Conservation (phyloP, 2,888 invertebrate species). For the Hylaea fasciaria region DNA sequence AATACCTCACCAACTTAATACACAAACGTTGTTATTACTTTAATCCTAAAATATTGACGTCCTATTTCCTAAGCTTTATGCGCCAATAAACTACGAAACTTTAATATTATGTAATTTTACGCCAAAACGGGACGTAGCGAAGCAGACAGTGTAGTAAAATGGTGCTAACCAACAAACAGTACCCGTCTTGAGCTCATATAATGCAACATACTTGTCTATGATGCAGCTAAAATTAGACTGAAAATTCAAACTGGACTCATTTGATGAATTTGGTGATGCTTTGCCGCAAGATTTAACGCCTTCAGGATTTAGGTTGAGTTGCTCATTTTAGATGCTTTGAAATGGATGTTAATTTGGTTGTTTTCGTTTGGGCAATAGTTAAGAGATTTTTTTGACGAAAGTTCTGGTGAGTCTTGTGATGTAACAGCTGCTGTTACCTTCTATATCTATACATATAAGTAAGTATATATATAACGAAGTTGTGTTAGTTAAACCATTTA, state of each 20-base stretch:
- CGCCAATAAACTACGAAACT: slow-evolving; percentile 22
- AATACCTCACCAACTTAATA: not conserved
- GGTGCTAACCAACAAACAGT: not conserved
- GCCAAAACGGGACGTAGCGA: slow-evolving; percentile 20
- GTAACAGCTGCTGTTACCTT: not conserved
- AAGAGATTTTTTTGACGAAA: not conserved
- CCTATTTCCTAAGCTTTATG: slow-evolving; percentile 18
- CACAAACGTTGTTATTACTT: slow-evolving; percentile 10
- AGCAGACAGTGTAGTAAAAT: too few species aligned
- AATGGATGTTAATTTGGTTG: slow-evolving; percentile 8
- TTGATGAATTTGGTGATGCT: slow-evolving; percentile 13
- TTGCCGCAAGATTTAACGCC: slow-evolving; percentile 16
- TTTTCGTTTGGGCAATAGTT: not conserved
- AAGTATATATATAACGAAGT: too few species aligned
- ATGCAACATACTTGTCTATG: too few species aligned
- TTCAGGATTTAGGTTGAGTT: slow-evolving; percentile 8
- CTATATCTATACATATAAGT: too few species aligned
- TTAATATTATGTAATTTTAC: slow-evolving; percentile 28
- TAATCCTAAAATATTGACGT: slow-evolving; percentile 16
- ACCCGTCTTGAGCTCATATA: not conserved
- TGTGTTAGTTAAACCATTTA: too few species aligned
- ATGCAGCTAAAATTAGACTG: slow-evolving; percentile 16
- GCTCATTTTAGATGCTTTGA: slow-evolving; percentile 7
- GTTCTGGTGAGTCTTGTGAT: not conserved
- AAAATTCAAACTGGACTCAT: slow-evolving; percentile 12